Evolutionary conservation across 2,113 vertebrate genomes (phyloP).

Genomic region (Ciconia stormi): DNA sequence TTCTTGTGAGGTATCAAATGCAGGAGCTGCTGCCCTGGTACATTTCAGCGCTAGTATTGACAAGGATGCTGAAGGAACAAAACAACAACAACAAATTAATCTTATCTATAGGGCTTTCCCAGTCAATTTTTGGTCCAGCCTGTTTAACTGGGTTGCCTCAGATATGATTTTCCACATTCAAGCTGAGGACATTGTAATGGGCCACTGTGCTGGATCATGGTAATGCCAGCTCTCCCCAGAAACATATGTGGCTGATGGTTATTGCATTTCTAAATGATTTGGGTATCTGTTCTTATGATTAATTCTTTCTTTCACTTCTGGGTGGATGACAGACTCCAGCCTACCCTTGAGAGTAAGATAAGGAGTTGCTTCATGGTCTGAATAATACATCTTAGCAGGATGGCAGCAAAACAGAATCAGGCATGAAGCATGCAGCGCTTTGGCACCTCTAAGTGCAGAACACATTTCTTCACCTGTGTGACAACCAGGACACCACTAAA

Average conservation of each 20-base stretch:
- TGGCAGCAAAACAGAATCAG: neutral
- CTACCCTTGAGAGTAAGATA: neutral
- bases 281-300: neutral
- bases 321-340: neutral
- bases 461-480: neutral
- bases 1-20: neutral
- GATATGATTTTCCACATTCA: neutral
- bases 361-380: neutral
- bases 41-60: neutral
- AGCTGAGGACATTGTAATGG: neutral
- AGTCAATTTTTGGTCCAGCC: neutral
- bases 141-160: neutral
- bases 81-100: neutral
- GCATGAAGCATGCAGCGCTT: neutral
- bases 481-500: neutral
- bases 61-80: neutral
- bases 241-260: neutral
- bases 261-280: neutral
- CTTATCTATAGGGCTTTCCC: neutral
- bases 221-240: neutral
- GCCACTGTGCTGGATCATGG: neutral
- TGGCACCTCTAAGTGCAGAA: neutral
- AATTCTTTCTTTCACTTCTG: neutral
- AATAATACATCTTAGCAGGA: neutral
- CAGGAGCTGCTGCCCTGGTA: neutral